A percentile compares a stretch with the other conserved stretches of the same genome.
Conservation (phyloP, 2,888 invertebrate genomes). For the Parnassius orleans region DNA sequence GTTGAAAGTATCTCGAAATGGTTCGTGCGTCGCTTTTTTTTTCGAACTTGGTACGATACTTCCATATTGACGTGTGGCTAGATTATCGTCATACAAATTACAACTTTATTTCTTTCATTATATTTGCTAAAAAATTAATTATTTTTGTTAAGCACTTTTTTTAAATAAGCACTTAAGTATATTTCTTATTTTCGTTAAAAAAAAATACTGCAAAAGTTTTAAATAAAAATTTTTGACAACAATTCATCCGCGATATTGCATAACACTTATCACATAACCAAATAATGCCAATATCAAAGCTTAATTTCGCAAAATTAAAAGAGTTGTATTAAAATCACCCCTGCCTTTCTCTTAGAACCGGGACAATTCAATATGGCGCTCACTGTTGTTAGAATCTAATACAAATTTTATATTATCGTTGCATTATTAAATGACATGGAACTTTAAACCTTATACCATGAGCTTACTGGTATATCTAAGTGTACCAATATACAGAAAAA, state of each 20-base stretch:
- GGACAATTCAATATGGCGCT: slow-evolving; percentile 41
- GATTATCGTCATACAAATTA: too few relatives aligned
- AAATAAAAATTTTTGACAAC: too few relatives aligned
- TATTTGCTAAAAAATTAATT: too few relatives aligned
- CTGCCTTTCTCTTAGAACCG: slow-evolving; percentile 31
- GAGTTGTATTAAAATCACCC: slow-evolving; percentile 51
- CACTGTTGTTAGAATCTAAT: slow-evolving; percentile 31
- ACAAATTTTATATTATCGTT: slow-evolving; percentile 8
- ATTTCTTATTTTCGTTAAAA: too few relatives aligned
- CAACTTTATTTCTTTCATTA: too few relatives aligned
- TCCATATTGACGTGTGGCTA: too few relatives aligned
- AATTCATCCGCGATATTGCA: slow-evolving; percentile 26
- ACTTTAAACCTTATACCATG: slow-evolving; percentile 28
- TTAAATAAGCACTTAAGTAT: too few relatives aligned
- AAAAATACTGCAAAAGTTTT: too few relatives aligned
- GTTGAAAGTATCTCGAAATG: too few relatives aligned
- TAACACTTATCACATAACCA: slow-evolving; percentile 49
- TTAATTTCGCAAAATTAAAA: slow-evolving; percentile 61
- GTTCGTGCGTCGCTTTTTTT: too few relatives aligned
- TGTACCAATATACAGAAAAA: slow-evolving; percentile 16
- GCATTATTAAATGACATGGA: background rate
- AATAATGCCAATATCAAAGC: slow-evolving; percentile 56
- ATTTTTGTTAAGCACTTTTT: too few relatives aligned
- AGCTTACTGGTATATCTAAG: slow-evolving; percentile 17
- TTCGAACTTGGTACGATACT: too few relatives aligned